phyloP scores from a whole-genome alignment of 2,113 vertebrate genomes.

The Orthonyx spaldingii region DNA sequence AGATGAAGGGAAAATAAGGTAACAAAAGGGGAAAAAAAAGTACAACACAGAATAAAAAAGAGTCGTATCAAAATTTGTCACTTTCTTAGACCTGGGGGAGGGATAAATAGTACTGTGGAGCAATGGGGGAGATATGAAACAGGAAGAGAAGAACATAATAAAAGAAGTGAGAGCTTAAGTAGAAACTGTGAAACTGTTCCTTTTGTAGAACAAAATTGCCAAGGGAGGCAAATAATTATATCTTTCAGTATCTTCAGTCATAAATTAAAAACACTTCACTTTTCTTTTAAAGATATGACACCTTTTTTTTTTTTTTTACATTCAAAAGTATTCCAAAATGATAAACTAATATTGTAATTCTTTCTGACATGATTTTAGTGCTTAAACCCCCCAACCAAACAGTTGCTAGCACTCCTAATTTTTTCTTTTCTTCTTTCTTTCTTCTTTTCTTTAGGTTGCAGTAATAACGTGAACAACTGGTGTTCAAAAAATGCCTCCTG shows the following conservation, averaged over 20 bases:
- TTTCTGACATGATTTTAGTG: background rate
- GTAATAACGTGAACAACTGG: background rate
- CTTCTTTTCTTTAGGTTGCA: background rate
- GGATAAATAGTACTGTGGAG: background rate
- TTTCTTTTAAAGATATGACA: background rate
- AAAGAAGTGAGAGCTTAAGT: background rate
- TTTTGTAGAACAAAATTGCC: background rate
- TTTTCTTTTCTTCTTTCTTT: background rate
- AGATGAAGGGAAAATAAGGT: background rate
- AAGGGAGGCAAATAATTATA: constrained; percentile 1
- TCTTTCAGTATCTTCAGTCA: constrained; percentile 1
- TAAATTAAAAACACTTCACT: background rate
- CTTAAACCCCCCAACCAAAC: fast-evolving
- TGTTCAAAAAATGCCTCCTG: background rate
- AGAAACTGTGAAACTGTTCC: background rate
- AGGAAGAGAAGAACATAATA: background rate
- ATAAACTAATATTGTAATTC: background rate
- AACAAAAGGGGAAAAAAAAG: background rate
- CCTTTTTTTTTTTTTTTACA: background rate
- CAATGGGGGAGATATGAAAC: background rate
- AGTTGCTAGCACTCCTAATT: background rate
- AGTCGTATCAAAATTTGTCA: background rate
- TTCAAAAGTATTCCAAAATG: background rate
- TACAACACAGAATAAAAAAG: background rate
- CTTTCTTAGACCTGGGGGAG: background rate